Conservation (phyloP, 2,113 vertebrate species). For the Oreochromis niloticus region DNA sequence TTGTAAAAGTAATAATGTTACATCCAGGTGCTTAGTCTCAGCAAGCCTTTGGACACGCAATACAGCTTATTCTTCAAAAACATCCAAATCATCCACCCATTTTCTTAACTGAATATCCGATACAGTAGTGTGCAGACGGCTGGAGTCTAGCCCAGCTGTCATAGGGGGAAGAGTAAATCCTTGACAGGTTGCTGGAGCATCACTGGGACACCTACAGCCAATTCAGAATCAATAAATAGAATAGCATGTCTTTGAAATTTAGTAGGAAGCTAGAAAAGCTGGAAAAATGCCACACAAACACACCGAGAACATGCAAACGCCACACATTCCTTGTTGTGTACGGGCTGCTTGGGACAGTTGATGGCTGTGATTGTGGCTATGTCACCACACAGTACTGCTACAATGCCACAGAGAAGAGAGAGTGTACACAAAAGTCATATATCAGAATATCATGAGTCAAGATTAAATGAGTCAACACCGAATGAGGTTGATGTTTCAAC, state of each 20-base stretch:
- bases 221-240: neutral
- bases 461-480: neutral
- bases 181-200: neutral
- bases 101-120: neutral
- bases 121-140: neutral
- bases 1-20: neutral
- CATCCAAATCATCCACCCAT: neutral
- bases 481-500: constrained; percentile 15
- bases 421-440: neutral
- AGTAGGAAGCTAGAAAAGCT: neutral
- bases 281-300: neutral
- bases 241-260: neutral
- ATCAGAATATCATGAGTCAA: neutral
- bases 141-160: neutral
- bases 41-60: too few relatives aligned
- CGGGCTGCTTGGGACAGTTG: too few relatives aligned
- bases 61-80: neutral
- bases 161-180: neutral
- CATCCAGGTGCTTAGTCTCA: neutral
- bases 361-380: neutral
- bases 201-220: neutral
- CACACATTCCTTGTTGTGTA: neutral
- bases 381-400: neutral
- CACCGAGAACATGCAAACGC: neutral
- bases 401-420: neutral